phyloP scores from a whole-genome alignment of 2,888 invertebrate species.

The Agrotis puta region DNA sequence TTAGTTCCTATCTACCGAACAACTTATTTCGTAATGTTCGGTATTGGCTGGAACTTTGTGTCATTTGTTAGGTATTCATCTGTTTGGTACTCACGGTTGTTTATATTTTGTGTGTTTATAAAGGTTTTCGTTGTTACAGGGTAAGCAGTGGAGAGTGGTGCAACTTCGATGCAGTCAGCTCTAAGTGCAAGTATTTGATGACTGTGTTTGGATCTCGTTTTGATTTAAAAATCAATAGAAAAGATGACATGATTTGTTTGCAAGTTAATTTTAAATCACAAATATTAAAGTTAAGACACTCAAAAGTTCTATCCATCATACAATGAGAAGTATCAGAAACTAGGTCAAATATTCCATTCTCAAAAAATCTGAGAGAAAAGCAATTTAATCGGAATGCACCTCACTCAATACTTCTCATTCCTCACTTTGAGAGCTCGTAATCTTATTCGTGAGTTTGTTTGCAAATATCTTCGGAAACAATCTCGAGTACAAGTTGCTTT shows the following conservation, averaged over 20 bases:
- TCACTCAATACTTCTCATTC: conserved; percentile 48
- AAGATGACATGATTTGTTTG: neutral
- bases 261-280: neutral
- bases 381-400: conserved; percentile 50
- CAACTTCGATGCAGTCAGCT: too few species aligned
- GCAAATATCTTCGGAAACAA: conserved; percentile 56
- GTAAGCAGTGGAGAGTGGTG: conserved; percentile 25
- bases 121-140: conserved; percentile 39
- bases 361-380: conserved; percentile 33
- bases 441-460: conserved; percentile 37
- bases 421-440: conserved; percentile 37
- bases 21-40: conserved; percentile 62
- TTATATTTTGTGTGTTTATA: conserved; percentile 35
- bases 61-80: conserved; percentile 44
- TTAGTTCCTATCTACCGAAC: conserved; percentile 61
- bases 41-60: conserved; percentile 47
- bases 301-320: neutral
- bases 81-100: conserved; percentile 23
- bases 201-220: neutral
- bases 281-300: neutral
- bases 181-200: conserved; percentile 14
- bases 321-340: conserved; percentile 5
- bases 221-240: too few species aligned
- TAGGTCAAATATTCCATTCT: conserved; percentile 35
- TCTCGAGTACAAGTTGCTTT: conserved; percentile 45